phyloP scores from a whole-genome alignment of 2,888 invertebrate species.

The Andrena bicolor region DNA sequence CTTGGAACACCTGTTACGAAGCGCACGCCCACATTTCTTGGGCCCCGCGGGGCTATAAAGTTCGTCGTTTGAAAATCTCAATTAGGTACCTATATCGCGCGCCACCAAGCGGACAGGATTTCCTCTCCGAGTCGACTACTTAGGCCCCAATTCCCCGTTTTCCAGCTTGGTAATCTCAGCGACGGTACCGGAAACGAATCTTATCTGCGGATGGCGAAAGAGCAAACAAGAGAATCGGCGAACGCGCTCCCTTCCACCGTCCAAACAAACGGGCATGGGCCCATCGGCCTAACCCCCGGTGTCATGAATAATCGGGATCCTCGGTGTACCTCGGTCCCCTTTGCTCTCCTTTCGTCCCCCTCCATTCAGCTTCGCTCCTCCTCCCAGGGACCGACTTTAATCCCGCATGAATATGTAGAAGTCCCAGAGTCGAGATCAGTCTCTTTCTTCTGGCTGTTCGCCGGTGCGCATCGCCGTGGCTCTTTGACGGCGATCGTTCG shows the following conservation, averaged over 20 bases:
- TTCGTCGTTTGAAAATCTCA: constrained; percentile 1
- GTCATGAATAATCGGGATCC: constrained; percentile 81
- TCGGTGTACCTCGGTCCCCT: constrained; percentile 54
- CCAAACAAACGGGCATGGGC: constrained; percentile 64
- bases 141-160: constrained; percentile 11
- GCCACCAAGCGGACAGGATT: constrained; percentile 37
- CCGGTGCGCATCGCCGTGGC: constrained; percentile 44
- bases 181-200: constrained; percentile 63
- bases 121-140: constrained; percentile 55
- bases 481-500: constrained; percentile 53
- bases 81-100: neutral
- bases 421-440: constrained; percentile 42
- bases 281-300: constrained; percentile 34
- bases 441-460: constrained; percentile 45
- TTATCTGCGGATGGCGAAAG: constrained; percentile 59
- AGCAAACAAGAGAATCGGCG: constrained; percentile 68
- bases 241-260: constrained; percentile 58
- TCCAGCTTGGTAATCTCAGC: constrained; percentile 21
- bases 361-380: constrained; percentile 56
- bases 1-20: neutral
- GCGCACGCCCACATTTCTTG: neutral
- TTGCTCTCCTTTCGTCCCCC: constrained; percentile 56
- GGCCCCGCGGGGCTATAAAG: neutral
- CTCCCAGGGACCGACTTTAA: constrained; percentile 74
- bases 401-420: constrained; percentile 80